These are phyloP conservation scores for Sebastes steindachneri DNA, from an alignment of 2,797 vertebrate genomes.

Conservation along the genomic window DNA sequence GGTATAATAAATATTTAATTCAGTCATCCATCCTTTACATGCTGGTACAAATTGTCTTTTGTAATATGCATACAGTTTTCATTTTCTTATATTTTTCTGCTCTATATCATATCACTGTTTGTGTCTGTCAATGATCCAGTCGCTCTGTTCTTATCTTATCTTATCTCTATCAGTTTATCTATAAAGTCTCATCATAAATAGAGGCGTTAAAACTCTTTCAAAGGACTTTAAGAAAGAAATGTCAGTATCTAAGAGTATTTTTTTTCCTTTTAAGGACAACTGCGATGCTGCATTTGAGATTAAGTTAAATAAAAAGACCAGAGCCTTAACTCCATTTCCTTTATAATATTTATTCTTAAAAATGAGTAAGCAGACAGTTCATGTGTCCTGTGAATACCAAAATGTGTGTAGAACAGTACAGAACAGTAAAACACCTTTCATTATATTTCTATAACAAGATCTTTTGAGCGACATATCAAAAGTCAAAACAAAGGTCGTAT, in stretches of 20 bases:
- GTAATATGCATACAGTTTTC: background rate
- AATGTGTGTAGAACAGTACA: constrained; percentile 86
- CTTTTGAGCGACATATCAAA: constrained; percentile 88
- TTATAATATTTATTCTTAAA: constrained; percentile 91
- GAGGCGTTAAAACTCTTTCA: background rate
- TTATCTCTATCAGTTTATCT: background rate
- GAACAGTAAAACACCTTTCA: constrained; percentile 83
- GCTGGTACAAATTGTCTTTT: background rate
- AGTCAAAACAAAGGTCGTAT: constrained; percentile 73
- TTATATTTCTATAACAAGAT: constrained; percentile 86
- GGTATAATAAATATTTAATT: background rate
- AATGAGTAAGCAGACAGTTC: constrained; percentile 87
- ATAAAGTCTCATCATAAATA: background rate
- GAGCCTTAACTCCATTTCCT: constrained; percentile 30
- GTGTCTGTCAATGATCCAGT: background rate
- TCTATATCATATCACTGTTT: background rate
- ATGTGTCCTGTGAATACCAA: constrained; percentile 86
- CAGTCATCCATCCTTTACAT: background rate
- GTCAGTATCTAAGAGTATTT: background rate
- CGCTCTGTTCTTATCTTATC: background rate
- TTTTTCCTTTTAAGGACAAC: background rate
- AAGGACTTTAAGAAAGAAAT: constrained; percentile 13
- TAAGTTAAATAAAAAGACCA: constrained; percentile 17
- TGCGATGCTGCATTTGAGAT: background rate
- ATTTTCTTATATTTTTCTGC: background rate